Percentiles rank a stretch among this genome's conserved stretches.
These are phyloP conservation scores for Barbus barbus DNA, from an alignment of 2,113 vertebrate genomes.

Conservation along the genomic window DNA sequence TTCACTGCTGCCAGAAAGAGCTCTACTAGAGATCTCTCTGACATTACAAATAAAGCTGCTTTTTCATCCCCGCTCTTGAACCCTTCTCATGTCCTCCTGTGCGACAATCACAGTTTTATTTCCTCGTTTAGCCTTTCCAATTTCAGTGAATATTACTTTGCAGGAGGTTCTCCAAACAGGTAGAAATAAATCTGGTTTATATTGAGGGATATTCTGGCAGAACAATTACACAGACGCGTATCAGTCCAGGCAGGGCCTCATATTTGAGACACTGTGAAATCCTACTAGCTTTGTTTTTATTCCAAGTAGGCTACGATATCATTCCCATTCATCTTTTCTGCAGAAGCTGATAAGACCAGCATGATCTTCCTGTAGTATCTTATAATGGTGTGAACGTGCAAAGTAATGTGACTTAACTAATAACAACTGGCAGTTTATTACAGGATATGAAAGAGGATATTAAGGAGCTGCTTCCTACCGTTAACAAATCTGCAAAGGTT, in stretches of 20 bases:
- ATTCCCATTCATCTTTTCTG: constrained; percentile 7
- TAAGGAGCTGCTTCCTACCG: neutral
- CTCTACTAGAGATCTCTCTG: constrained; percentile 18
- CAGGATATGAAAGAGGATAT: constrained; percentile 18
- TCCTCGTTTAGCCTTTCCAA: neutral
- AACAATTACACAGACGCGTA: constrained; percentile 7
- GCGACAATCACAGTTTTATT: constrained; percentile 22
- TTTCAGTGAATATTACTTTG: constrained; percentile 3
- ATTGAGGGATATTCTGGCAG: neutral
- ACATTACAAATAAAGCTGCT: constrained; percentile 37
- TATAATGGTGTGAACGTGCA: neutral
- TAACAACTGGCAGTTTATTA: constrained; percentile 10
- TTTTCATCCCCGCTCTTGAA: constrained; percentile 31
- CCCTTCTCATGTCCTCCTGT: neutral
- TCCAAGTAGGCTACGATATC: constrained; percentile 13
- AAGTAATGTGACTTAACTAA: constrained; percentile 18
- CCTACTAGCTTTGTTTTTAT: constrained; percentile 2
- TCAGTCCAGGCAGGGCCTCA: neutral
- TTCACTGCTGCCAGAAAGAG: constrained; percentile 6
- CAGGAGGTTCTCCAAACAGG: neutral
- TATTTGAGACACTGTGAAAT: neutral
- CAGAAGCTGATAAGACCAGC: constrained; percentile 11
- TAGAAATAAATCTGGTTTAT: neutral
- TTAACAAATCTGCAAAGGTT: neutral
- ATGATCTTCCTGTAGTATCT: neutral